A percentile compares a stretch with the other conserved stretches of the same genome.
Conservation (phyloP, 2,113 vertebrate genomes). For the Rynchops niger region DNA sequence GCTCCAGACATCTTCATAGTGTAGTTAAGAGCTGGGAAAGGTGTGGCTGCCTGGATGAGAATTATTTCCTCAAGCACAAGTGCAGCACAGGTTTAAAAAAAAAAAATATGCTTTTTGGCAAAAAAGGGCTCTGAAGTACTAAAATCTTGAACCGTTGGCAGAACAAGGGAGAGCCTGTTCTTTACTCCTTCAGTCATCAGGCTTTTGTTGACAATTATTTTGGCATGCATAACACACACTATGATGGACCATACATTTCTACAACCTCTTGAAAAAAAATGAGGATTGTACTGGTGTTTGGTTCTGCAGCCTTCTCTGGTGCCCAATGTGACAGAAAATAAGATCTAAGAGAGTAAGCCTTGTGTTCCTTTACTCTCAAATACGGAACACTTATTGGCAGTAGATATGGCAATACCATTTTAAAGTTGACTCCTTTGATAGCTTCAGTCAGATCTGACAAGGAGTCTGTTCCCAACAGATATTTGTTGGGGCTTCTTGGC, state of each 20-base stretch:
- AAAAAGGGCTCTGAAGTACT: not conserved
- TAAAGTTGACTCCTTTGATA: not conserved
- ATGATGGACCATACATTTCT: not conserved
- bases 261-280: not conserved
- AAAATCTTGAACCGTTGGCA: not conserved
- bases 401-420: not conserved
- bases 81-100: not conserved
- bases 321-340: not conserved
- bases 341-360: not conserved
- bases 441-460: conserved; percentile 5
- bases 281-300: not conserved
- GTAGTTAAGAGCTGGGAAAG: not conserved
- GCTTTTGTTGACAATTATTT: not conserved
- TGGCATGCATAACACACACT: not conserved
- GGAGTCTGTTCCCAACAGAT: conserved; percentile 13
- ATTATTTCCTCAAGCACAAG: not conserved
- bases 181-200: not conserved
- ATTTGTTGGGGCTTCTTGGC: conserved; percentile 29
- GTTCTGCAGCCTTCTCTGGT: not conserved
- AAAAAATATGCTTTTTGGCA: not conserved
- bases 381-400: not conserved
- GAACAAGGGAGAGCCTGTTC: not conserved
- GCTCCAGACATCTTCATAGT: not conserved
- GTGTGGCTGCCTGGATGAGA: not conserved
- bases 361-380: not conserved